phyloP scores from a whole-genome alignment of 2,113 vertebrate species.

The Zosterops lateralis region DNA sequence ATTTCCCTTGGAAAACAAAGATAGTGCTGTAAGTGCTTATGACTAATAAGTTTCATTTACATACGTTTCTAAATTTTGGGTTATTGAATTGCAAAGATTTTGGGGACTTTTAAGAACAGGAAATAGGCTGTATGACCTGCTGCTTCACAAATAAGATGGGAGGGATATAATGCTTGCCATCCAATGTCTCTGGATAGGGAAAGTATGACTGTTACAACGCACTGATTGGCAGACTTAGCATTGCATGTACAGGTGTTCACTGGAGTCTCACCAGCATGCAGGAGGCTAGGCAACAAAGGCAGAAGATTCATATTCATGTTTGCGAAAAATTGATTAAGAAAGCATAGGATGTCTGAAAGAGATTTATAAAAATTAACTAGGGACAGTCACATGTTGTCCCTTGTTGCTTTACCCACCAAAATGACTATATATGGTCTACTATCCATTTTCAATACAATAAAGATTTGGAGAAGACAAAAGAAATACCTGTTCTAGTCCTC shows the following conservation, averaged over 20 bases:
- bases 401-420: background rate
- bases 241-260: rapidly evolving
- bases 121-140: background rate
- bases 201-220: background rate
- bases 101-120: background rate
- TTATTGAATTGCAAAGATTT: background rate
- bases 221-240: background rate
- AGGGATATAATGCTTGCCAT: background rate
- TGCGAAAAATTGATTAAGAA: background rate
- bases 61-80: background rate
- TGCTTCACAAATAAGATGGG: background rate
- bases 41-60: background rate
- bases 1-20: background rate
- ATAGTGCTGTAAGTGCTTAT: background rate
- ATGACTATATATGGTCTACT: background rate
- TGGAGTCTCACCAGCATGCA: background rate
- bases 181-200: background rate
- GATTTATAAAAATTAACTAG: background rate
- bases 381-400: background rate
- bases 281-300: background rate
- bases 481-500: background rate
- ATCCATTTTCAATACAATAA: background rate
- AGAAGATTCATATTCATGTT: background rate
- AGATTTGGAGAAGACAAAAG: background rate
- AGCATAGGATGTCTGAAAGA: background rate